These are phyloP conservation scores for Cryptus armator DNA, from an alignment of 2,888 invertebrate species.

Conservation along the genomic window DNA sequence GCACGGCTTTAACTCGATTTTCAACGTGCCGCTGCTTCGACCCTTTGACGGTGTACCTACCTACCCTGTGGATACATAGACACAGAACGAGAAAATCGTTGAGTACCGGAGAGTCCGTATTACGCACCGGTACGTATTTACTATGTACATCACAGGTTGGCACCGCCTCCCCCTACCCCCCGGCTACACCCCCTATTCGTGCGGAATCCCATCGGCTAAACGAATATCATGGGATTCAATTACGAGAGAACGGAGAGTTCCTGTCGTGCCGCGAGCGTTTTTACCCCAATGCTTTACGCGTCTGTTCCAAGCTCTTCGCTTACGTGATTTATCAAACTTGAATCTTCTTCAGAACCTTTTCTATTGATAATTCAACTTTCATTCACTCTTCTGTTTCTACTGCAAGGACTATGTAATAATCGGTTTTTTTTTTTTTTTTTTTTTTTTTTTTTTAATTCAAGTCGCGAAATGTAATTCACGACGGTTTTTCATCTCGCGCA, in stretches of 20 bases:
- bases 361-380: not conserved
- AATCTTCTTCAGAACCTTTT: not conserved
- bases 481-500: constrained; percentile 32
- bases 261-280: constrained; percentile 16
- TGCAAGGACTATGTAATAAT: not conserved
- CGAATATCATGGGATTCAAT: constrained; percentile 69
- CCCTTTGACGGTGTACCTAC: constrained; percentile 72
- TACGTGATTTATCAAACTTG: constrained; percentile 11
- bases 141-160: not conserved
- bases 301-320: constrained; percentile 2
- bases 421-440: not conserved
- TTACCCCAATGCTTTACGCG: not conserved
- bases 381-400: not conserved
- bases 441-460: not conserved
- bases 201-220: constrained; percentile 53
- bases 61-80: constrained; percentile 33
- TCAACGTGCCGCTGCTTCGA: constrained; percentile 76
- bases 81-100: constrained; percentile 55
- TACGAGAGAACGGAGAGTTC: constrained; percentile 42
- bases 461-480: constrained; percentile 12
- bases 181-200: not conserved
- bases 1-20: constrained; percentile 77
- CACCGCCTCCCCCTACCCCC: not conserved
- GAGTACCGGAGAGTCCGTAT: constrained; percentile 30
- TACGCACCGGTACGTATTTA: constrained; percentile 27